A percentile compares a stretch with the other conserved stretches of the same genome.
Evolutionary conservation across 2,888 invertebrate genomes (phyloP).

Genomic region (Coremacera marginata): DNA sequence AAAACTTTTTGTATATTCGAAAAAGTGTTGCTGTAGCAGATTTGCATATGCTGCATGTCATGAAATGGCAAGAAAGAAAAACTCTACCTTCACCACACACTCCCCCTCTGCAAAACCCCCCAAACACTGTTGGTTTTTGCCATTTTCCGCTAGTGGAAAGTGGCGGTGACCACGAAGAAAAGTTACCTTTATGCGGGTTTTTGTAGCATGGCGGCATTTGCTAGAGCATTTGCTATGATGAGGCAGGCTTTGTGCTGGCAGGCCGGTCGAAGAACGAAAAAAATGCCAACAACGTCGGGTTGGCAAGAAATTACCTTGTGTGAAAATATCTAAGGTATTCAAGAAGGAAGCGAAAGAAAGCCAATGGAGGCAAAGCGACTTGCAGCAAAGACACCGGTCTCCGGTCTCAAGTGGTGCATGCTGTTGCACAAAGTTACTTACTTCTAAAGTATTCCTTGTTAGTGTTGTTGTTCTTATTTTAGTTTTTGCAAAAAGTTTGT

Average conservation of each 20-base stretch:
- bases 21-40: conserved; percentile 34
- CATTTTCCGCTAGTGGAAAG: conserved; percentile 21
- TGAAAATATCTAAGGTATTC: too few species aligned
- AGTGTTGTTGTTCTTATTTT: conserved; percentile 43
- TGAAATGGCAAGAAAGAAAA: background rate
- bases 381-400: background rate
- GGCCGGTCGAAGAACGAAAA: too few species aligned
- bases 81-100: background rate
- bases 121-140: conserved; percentile 30
- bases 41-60: conserved; percentile 46
- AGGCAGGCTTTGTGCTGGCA: too few species aligned
- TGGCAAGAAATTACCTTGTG: too few species aligned
- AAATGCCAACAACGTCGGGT: too few species aligned
- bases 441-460: background rate
- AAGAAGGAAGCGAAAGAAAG: too few species aligned
- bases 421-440: conserved; percentile 39
- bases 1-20: conserved; percentile 9
- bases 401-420: conserved; percentile 20
- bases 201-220: background rate
- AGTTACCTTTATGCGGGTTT: background rate
- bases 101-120: background rate
- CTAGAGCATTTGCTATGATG: background rate
- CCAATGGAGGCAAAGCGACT: too few species aligned
- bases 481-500: background rate
- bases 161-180: background rate